These are phyloP conservation scores for Ellobius talpinus DNA, from an alignment of 2,113 vertebrate genomes.

Conservation along the genomic window DNA sequence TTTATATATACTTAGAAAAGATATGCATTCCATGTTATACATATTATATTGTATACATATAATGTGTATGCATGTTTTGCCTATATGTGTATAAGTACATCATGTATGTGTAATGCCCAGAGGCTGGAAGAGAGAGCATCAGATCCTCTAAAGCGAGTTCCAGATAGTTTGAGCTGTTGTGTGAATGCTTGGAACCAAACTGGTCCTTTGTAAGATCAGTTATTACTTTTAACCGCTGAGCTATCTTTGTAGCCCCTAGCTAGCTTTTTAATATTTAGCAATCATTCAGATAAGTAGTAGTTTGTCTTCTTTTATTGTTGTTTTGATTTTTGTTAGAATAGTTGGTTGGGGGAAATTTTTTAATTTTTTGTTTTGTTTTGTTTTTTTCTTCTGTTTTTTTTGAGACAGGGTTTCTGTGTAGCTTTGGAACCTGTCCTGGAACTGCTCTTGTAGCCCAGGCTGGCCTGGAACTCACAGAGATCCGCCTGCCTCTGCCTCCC, in stretches of 20 bases:
- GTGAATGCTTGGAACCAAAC: background rate
- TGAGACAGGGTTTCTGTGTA: too few relatives aligned
- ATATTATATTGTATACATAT: background rate
- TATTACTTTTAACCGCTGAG: background rate
- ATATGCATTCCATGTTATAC: background rate
- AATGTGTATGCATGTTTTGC: background rate
- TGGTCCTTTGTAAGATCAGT: background rate
- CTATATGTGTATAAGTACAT: background rate
- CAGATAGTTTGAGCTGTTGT: background rate
- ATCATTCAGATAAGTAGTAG: background rate
- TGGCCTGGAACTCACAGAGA: too few relatives aligned
- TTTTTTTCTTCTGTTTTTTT: too few relatives aligned
- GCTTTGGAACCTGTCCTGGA: too few relatives aligned
- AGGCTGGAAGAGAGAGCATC: background rate
- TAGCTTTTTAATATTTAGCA: background rate
- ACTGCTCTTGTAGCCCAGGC: too few relatives aligned
- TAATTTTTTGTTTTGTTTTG: too few relatives aligned
- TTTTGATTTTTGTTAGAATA: background rate
- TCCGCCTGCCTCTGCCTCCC: too few relatives aligned
- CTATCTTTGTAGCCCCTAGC: background rate
- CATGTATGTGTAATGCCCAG: background rate
- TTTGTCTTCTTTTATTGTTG: background rate
- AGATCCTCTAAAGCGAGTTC: background rate
- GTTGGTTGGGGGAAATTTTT: background rate
- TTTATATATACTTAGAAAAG: background rate